phyloP scores from a whole-genome alignment of 1,140 invertebrate genomes.

The Acromyrmex charruanus region DNA sequence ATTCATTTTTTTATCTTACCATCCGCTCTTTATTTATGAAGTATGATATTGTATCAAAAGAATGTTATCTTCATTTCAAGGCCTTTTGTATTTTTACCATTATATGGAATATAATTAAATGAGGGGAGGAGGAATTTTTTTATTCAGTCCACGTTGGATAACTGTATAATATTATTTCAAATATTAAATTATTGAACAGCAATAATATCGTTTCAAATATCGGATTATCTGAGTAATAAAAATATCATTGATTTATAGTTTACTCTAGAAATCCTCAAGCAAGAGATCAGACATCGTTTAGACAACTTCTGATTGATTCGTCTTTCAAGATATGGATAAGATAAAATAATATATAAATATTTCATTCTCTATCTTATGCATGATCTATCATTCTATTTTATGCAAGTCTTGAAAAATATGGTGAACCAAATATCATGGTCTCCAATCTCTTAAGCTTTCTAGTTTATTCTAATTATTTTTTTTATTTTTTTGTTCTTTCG shows the following conservation, averaged over 20 bases:
- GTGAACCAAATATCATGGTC: too few relatives aligned
- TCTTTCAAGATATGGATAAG: too few relatives aligned
- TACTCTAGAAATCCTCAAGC: too few relatives aligned
- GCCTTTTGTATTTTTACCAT: not conserved
- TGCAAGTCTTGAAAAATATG: too few relatives aligned
- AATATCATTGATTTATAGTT: not conserved
- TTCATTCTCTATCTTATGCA: too few relatives aligned
- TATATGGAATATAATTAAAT: not conserved
- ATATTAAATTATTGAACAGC: not conserved
- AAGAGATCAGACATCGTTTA: too few relatives aligned
- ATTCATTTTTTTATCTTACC: not conserved
- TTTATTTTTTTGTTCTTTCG: too few relatives aligned
- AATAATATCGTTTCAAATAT: slow-evolving; percentile 15
- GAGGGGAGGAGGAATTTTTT: not conserved
- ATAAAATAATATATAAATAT: too few relatives aligned
- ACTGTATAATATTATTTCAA: not conserved
- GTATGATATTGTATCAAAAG: slow-evolving; percentile 6
- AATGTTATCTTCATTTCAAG: not conserved
- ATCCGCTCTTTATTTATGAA: not conserved
- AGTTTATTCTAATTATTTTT: too few relatives aligned
- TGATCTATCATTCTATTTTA: too few relatives aligned
- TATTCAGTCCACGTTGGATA: not conserved
- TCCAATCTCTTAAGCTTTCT: too few relatives aligned
- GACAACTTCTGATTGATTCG: too few relatives aligned
- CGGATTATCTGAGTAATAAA: not conserved